Percentiles rank a stretch among this genome's conserved stretches.
Evolutionary conservation across 1,140 invertebrate species (phyloP).

Genomic region (Platyscapa corneri): DNA sequence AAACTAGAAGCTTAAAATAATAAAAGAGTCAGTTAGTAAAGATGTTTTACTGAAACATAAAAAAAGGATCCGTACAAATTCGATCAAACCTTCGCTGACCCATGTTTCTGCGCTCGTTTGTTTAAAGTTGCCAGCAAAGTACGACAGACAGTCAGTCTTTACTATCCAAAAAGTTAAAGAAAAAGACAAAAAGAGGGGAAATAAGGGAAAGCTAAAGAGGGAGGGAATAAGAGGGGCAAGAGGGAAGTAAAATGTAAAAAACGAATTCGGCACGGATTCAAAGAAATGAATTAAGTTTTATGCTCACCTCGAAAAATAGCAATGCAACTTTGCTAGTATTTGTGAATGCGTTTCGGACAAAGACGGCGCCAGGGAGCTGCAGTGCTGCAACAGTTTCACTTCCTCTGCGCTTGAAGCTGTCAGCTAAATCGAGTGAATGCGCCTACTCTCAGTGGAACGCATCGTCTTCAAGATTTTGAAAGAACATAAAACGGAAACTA

Average conservation of each 20-base stretch:
- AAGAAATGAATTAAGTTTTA: slow-evolving; percentile 57
- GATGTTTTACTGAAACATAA: neutral
- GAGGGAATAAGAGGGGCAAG: neutral
- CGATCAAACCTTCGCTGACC: neutral
- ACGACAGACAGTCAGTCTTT: neutral
- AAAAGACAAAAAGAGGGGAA: neutral
- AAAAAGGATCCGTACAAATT: neutral
- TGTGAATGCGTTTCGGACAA: slow-evolving; percentile 43
- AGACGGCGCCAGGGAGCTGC: slow-evolving; percentile 44
- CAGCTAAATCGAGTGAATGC: slow-evolving; percentile 43
- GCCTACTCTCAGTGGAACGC: slow-evolving; percentile 8
- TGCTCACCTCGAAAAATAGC: slow-evolving; percentile 49
- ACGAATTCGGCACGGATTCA: slow-evolving; percentile 49
- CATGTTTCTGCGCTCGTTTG: neutral
- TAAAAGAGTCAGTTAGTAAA: neutral
- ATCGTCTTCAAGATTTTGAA: slow-evolving; percentile 2
- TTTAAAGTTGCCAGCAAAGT: slow-evolving; percentile 4
- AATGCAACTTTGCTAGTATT: slow-evolving; percentile 44
- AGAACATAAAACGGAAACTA: neutral
- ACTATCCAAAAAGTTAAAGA: neutral
- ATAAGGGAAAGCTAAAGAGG: neutral
- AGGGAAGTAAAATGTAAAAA: neutral
- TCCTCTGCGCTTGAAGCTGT: slow-evolving; percentile 38
- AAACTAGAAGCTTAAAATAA: neutral
- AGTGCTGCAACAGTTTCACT: slow-evolving; percentile 37